Evolutionary conservation across 2,113 vertebrate genomes (phyloP), one percentile per base, ranked within the genome.

Genomic region (Thalassarche chlororhynchos): DNA sequence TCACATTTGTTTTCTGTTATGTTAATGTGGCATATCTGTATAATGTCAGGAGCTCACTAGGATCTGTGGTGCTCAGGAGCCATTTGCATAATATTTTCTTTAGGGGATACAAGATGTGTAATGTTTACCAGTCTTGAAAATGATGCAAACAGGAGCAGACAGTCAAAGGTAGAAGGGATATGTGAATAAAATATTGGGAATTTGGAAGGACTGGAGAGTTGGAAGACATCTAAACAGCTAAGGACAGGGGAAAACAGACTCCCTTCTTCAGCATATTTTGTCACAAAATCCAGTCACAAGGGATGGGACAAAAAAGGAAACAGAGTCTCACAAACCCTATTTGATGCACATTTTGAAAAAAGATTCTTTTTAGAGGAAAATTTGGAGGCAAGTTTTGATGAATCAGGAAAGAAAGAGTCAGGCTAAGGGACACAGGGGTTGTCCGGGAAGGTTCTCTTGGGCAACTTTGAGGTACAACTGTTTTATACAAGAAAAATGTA

Each of bases 81-180:
- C 5, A 78, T 96, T 95, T 96, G 65, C 93, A 93, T 95, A 70
- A 74, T 92, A 44, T 91, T 95, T 91, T 89, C 80, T 92, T 76
- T 23, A 64, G 80, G 72, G 80, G 14, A 47, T 92, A 34, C 55
- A 66, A 90, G 9, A 71, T 75, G 24, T 84, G 29, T 75, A 71
- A 68, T 87, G n/a, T 87, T 96, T 94, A 79, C 61, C 29, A 58
- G 24, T 93, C 74, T 79, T 82, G 76, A 75, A 81, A 92, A 61
- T 46, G 24, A 40, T 55, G 57, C 57, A 71, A 84, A 84, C 32
- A 71, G 52, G 32, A 17, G 2, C 76, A 91, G 60, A 38, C 20
- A 74, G 29, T 47, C 60, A 82, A 77, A 90, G 46, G 71, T 44
- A 46, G 76, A 86, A 46, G 49, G 52, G 47, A 40, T 54, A 58